These are phyloP conservation scores for Heliconius cydno DNA, from an alignment of 2,888 invertebrate genomes.

Conservation along the genomic window DNA sequence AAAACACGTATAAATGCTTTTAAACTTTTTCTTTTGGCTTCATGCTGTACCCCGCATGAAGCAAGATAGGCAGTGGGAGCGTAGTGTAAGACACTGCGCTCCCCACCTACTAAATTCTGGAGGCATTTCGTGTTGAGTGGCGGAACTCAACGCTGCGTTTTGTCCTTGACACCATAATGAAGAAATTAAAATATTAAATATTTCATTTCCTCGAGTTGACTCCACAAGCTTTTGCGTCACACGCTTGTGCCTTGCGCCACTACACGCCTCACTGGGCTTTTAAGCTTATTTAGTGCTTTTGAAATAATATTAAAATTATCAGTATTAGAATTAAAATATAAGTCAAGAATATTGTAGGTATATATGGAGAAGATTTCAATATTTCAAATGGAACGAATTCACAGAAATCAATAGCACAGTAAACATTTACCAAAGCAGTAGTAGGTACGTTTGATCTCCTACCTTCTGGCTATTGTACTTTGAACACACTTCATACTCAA, in stretches of 20 bases:
- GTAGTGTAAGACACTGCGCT: too few relatives aligned
- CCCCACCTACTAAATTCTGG: too few relatives aligned
- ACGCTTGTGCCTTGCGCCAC: too few relatives aligned
- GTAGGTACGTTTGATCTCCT: slow-evolving; percentile 5
- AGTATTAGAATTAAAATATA: background rate
- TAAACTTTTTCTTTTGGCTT: background rate
- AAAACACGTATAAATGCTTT: background rate
- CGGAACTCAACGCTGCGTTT: too few relatives aligned
- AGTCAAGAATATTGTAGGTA: background rate
- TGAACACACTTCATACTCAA: slow-evolving; percentile 11
- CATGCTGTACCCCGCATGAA: too few relatives aligned
- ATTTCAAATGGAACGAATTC: background rate
- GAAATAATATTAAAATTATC: background rate
- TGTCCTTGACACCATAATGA: too few relatives aligned
- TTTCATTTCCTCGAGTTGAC: too few relatives aligned
- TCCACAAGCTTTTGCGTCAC: too few relatives aligned
- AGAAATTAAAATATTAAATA: too few relatives aligned
- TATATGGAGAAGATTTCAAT: background rate
- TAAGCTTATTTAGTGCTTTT: background rate
- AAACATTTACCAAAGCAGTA: background rate
- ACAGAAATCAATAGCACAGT: slow-evolving; percentile 10
- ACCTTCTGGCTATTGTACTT: slow-evolving; percentile 12
- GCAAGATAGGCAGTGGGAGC: too few relatives aligned
- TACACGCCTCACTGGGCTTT: too few relatives aligned
- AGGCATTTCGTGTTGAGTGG: too few relatives aligned